phyloP scores from a whole-genome alignment of 2,888 invertebrate species.

The Xylota sylvarum region DNA sequence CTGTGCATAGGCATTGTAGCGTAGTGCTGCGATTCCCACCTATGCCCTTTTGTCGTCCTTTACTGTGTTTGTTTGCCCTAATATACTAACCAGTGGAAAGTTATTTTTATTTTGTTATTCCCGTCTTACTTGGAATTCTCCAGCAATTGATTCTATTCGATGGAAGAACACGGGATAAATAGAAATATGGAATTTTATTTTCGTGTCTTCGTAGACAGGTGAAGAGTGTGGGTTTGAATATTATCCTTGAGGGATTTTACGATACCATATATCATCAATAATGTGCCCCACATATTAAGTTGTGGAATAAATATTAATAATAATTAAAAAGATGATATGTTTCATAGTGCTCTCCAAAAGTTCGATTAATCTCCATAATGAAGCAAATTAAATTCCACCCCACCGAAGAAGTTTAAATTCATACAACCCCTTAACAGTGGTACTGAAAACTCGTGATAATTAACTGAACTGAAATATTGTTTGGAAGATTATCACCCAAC shows the following conservation, averaged over 20 bases:
- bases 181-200: constrained; percentile 11
- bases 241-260: constrained; percentile 29
- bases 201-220: background rate
- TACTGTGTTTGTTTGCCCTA: constrained; percentile 33
- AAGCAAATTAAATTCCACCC: constrained; percentile 35
- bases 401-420: background rate
- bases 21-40: constrained; percentile 36
- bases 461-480: constrained; percentile 19
- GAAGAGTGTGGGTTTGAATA: background rate
- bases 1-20: constrained; percentile 11
- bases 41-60: constrained; percentile 19
- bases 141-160: constrained; percentile 49
- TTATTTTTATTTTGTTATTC: constrained; percentile 26
- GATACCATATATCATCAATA: background rate
- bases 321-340: constrained; percentile 10
- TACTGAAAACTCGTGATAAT: constrained; percentile 36
- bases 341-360: background rate
- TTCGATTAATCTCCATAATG: constrained; percentile 19
- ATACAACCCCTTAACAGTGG: background rate
- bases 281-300: background rate
- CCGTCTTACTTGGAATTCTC: background rate
- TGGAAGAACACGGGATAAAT: background rate
- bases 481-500: background rate
- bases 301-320: constrained; percentile 38
- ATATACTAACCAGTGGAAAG: background rate